Percentiles rank a stretch among this genome's conserved stretches.
These are phyloP conservation scores for Ciconia stormi DNA, from an alignment of 2,113 vertebrate genomes.

Conservation along the genomic window DNA sequence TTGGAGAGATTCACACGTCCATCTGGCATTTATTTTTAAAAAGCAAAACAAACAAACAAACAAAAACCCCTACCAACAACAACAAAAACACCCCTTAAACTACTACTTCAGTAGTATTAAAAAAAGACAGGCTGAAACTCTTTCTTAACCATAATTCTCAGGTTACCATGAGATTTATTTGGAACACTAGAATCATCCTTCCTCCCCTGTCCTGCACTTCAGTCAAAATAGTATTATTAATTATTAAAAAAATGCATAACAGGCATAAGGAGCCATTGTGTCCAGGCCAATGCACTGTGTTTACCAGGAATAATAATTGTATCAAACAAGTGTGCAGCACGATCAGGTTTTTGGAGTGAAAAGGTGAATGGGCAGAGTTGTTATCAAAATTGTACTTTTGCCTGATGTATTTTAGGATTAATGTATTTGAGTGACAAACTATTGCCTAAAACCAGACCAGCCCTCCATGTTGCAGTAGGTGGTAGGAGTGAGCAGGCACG, in stretches of 20 bases:
- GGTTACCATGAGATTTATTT: not conserved
- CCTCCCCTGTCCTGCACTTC: not conserved
- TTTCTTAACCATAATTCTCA: not conserved
- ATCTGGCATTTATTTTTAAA: not conserved
- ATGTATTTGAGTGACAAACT: not conserved
- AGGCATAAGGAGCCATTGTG: not conserved
- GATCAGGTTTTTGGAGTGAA: not conserved
- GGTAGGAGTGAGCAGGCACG: not conserved
- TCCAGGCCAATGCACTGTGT: not conserved
- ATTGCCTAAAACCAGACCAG: not conserved
- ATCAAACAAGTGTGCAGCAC: not conserved
- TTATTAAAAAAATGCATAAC: no score
- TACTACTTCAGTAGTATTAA: not conserved
- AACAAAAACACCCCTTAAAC: not conserved
- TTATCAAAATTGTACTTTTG: not conserved
- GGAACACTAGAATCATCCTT: not conserved
- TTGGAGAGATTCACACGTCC: not conserved
- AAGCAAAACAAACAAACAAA: not conserved
- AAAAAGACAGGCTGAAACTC: not conserved
- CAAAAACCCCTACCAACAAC: accelerated
- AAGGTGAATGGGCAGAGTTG: not conserved
- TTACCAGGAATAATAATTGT: not conserved
- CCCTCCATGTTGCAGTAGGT: accelerated
- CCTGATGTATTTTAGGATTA: not conserved
- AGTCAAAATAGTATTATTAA: not conserved